Base-by-base conservation (phyloP, 2,113 vertebrate genomes). In the Phoxinus phoxinus region DNA sequence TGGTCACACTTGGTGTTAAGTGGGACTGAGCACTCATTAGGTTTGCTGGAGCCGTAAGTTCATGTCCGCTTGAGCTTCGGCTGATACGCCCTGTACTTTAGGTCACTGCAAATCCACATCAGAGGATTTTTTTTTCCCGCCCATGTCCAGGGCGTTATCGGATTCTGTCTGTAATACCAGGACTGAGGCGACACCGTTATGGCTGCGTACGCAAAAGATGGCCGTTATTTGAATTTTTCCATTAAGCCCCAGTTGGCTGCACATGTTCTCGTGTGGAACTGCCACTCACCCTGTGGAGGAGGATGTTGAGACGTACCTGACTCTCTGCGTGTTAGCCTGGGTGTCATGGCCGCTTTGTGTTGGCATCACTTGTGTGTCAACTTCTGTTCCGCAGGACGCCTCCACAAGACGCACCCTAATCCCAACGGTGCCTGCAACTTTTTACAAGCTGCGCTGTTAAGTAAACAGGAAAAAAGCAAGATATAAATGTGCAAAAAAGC, bases 1-100 rank as follows among this genome's bases (percentile, higher is more conserved):
- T 93, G 90, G 87, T 91, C 89, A 89, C 93, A 92, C 92, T 94
- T 91, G 89, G 91, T 89, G 89, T 93, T 95, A 94, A 94, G 94
- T 94, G 92, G 92, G 90, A 91, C 90, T 91, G 90, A 92, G 90
- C 87, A 88, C 94, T 94, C 93, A 93, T 93, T 94, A 93, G 89
- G 89, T 93, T 93, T 93, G 87, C 91, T 90, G 89, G 91, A 89
- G 92, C 92, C 89, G 27, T 93, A 90, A 93, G 92, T 94, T 91
- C 25, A 32, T 90, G 92, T 92, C 92, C 91, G 91, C 78, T 91
- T 88, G 86, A 86, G 89, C 86, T 91, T 27, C 67, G 82, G 90
- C 92, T 92, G 92, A 94, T 94, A 93, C 41, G 90, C 86, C 85
- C 25, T 82, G 86, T 90, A 87, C 76, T 87, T 86, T 71, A 87